Conservation (phyloP, 2,888 invertebrate species). For the Octodonta nipae region DNA sequence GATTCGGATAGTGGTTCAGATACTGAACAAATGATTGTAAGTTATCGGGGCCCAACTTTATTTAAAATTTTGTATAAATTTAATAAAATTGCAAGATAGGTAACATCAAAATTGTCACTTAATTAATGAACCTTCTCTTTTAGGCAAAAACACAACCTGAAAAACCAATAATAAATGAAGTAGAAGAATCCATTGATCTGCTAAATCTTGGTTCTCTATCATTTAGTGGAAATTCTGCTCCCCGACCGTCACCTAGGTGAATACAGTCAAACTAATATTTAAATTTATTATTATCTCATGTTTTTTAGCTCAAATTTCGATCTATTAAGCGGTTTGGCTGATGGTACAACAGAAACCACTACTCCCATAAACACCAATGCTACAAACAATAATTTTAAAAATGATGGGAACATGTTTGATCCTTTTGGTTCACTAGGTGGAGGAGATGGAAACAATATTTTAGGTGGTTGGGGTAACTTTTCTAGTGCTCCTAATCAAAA, state of each 20-base stretch:
- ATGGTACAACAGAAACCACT: constrained; percentile 25
- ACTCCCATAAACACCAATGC: constrained; percentile 6
- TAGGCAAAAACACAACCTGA: background rate
- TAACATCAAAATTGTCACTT: constrained; percentile 3
- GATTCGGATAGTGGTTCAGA: constrained; percentile 25
- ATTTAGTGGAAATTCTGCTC: constrained; percentile 5
- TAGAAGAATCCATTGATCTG: constrained; percentile 46
- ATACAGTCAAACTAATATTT: background rate
- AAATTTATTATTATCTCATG: background rate
- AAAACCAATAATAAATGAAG: background rate
- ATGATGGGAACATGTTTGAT: constrained; percentile 43
- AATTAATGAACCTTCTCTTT: constrained; percentile 1
- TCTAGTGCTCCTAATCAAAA: constrained; percentile 10
- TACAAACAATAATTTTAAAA: constrained; percentile 8
- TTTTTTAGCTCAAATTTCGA: constrained; percentile 41
- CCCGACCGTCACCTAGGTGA: constrained; percentile 2
- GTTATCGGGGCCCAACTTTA: constrained; percentile 5
- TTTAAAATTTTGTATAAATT: background rate
- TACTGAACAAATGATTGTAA: constrained; percentile 19
- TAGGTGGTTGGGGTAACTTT: constrained; percentile 27
- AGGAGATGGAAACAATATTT: constrained; percentile 23
- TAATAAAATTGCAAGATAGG: background rate
- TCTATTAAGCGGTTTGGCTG: constrained; percentile 41
- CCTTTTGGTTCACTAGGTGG: constrained; percentile 44
- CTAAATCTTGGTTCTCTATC: constrained; percentile 38